A percentile compares a stretch with the other conserved stretches of the same genome.
These are phyloP conservation scores for Temnothorax rugatulus DNA, from an alignment of 2,888 invertebrate species.

Conservation along the genomic window DNA sequence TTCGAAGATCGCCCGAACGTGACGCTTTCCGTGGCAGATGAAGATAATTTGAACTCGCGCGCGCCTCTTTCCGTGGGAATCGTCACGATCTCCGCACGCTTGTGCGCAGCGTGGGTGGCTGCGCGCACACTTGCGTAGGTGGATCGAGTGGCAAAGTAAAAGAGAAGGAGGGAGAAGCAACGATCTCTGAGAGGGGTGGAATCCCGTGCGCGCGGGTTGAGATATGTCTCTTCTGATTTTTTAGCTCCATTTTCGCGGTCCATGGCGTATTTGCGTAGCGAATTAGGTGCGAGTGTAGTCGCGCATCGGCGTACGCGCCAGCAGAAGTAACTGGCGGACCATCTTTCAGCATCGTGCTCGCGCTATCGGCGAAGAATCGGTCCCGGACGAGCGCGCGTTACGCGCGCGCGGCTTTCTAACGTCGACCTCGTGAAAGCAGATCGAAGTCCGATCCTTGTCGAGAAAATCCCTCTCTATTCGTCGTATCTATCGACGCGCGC, in stretches of 20 bases:
- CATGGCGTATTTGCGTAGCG: not conserved
- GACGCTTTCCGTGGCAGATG: not conserved
- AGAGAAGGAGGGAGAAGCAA: constrained; percentile 58
- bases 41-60: constrained; percentile 70
- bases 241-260: constrained; percentile 25
- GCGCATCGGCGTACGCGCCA: not conserved
- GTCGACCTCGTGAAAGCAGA: constrained; percentile 50
- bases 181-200: constrained; percentile 63
- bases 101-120: constrained; percentile 72
- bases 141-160: constrained; percentile 53
- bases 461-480: constrained; percentile 49
- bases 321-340: not conserved
- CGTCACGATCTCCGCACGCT: constrained; percentile 56
- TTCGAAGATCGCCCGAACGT: constrained; percentile 8
- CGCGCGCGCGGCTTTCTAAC: constrained; percentile 45
- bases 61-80: constrained; percentile 75
- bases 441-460: constrained; percentile 47
- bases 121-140: constrained; percentile 71
- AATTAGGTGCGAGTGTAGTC: constrained; percentile 11
- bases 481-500: constrained; percentile 52
- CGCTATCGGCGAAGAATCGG: constrained; percentile 1
- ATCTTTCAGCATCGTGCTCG: not conserved
- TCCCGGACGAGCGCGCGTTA: constrained; percentile 24
- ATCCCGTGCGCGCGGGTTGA: constrained; percentile 36
- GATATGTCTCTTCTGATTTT: constrained; percentile 58